Evolutionary conservation across 2,113 vertebrate species (phyloP), one percentile per base, ranked within the genome.

Genomic region (Polyodon spathula): DNA sequence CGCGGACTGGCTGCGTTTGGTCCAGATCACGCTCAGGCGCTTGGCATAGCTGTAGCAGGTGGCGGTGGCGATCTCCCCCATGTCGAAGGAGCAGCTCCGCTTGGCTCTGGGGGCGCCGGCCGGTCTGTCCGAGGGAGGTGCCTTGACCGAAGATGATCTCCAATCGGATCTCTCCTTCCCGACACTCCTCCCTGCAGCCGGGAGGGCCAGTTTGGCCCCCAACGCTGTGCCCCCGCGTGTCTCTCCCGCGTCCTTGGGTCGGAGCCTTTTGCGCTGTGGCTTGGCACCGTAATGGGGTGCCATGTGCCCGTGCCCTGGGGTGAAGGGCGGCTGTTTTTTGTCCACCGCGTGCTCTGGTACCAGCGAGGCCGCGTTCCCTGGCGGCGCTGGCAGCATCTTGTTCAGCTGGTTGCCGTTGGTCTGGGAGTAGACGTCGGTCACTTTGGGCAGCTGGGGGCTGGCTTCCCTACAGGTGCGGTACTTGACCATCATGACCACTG

Each of bases 401-500:
- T 92, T 92, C 63, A 85, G 84, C 71, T 85, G 81, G 3, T 86
- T 86, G 3, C 89, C 91, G 1, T 91, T 93, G 44, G 92, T 90
- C 73, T 91, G 92, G 6, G 86, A 86, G 43, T 92, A 89, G 66
- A 90, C 84, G 3, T 92, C 86, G 63, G 58, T 88, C 48, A 70
- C 87, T 80, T 74, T 90, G 80, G 61, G 80, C 79, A 75, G 84
- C 6, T 75, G 70, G 0, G 77, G 75, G 9, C 86, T 85, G 63
- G 79, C 76, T 0, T 27, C 27, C 27, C 27, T 27, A 27, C 91
- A 91, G 54, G 89, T 86, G 11, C 89, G 86, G 70, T 92, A 90
- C 68, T 89, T 87, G 66, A 94, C 89, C 90, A 94, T 91, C 78
- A 94, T 87, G 54, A 85, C 88, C 66, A 94, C 92, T 0, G 90